Evolutionary conservation across 2,888 invertebrate genomes (phyloP), one percentile per base, ranked within the genome.

Genomic region (Scaptomyza caliginosa): DNA sequence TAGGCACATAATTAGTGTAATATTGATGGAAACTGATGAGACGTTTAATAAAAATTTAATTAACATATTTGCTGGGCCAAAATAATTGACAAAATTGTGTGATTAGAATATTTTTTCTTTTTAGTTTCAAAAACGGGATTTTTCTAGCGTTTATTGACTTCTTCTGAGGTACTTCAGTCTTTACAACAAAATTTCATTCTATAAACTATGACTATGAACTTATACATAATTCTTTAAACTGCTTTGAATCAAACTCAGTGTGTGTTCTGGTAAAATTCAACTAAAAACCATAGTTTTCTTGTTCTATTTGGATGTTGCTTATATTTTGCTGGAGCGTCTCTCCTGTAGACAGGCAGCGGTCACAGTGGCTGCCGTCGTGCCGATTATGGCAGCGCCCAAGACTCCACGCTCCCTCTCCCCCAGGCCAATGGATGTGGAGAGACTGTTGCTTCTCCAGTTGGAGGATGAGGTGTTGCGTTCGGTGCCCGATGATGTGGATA

Each of bases 161-260:
- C 81, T 74, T 86, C 77, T 74, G 83, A 88, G 86, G 86, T 88
- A 88, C 79, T 81, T 86, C 86, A 86, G 88, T 88, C 86, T 88
- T 86, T 65, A 79, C 86, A 86, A 87, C 78, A 80, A 77, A 80
- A 74, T 85, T 62, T 67, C 54, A 28, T 59, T 64, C 86, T 87
- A 87, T 70, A 42, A 67, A 72, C 82, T 87, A 86, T 67, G 65
- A 77, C 82, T 86, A 86, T 83, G 56, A 60, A 64, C 72, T 72
- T 72, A 48, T 62, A 45, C 45, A 45, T 45, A 17, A 28, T 43
- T n/a, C n/a, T n/a, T n/a, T n/a, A n/a, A 28, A 28, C 30, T 46
- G 39, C 30, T 46, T 48, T 50, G 48, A 51, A 54, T 34, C 30
- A 30, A 58, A 42, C 49, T 48, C 26, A 48, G 54, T 34, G 21